phyloP scores from a whole-genome alignment of 2,113 vertebrate genomes.

The Microtus pennsylvanicus region DNA sequence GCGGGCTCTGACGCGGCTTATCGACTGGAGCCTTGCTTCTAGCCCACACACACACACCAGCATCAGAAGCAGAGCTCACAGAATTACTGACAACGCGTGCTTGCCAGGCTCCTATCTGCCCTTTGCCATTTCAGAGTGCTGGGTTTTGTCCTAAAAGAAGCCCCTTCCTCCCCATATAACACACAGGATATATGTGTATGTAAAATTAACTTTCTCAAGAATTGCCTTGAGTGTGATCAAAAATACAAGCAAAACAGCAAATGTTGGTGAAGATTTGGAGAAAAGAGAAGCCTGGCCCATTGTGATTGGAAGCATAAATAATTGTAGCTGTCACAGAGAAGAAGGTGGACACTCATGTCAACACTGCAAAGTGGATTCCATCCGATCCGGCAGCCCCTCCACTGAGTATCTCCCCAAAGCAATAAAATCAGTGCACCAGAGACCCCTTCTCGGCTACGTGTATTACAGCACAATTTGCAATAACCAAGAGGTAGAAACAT shows the following conservation, averaged over 20 bases:
- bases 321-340: neutral
- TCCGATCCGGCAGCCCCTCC: neutral
- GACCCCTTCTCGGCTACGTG: neutral
- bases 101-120: neutral
- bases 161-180: neutral
- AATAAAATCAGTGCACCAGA: neutral
- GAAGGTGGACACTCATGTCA: neutral
- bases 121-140: neutral
- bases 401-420: neutral
- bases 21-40: neutral
- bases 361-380: neutral
- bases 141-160: neutral
- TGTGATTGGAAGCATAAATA: neutral
- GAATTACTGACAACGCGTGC: neutral
- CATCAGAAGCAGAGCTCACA: constrained; percentile 33
- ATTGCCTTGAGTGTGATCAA: neutral
- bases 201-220: constrained; percentile 10
- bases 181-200: neutral
- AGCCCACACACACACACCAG: constrained; percentile 71
- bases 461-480: neutral
- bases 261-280: neutral
- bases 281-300: neutral
- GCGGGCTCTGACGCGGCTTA: constrained; percentile 31
- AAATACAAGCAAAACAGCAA: neutral
- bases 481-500: neutral